Conservation (phyloP, 2,113 vertebrate species). For the Ariopsis seemanni region DNA sequence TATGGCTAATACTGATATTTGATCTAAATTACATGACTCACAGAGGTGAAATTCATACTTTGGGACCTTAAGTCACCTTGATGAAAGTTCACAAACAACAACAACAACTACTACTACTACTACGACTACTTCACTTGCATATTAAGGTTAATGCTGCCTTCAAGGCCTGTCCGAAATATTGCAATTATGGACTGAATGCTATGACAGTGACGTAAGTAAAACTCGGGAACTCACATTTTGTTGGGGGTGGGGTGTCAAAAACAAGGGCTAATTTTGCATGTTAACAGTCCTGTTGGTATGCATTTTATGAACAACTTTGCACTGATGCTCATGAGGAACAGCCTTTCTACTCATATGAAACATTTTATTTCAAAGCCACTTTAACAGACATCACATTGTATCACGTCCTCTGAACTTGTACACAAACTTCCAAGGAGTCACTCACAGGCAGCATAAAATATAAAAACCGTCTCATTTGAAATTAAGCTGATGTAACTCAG, state of each 20-base stretch:
- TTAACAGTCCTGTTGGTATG: background rate
- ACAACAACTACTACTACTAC: too few relatives aligned
- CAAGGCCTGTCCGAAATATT: background rate
- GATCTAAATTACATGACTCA: background rate
- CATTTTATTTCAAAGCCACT: background rate
- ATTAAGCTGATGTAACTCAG: background rate
- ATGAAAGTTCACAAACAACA: background rate
- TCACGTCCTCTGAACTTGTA: background rate
- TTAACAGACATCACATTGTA: background rate
- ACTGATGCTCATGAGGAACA: too few relatives aligned
- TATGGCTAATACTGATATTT: background rate
- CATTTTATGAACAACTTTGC: too few relatives aligned
- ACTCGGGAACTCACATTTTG: background rate
- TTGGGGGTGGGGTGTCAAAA: background rate
- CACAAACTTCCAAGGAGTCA: too few relatives aligned
- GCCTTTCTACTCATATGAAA: too few relatives aligned
- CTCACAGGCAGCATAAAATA: too few relatives aligned
- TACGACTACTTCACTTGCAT: background rate
- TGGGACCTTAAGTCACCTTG: background rate
- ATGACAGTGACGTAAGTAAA: background rate
- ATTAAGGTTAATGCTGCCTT: background rate
- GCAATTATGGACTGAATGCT: background rate
- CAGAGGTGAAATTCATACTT: background rate
- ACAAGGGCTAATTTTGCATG: background rate
- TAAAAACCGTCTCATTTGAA: background rate